A percentile compares a stretch with the other conserved stretches of the same genome.
phyloP scores from a whole-genome alignment of 2,797 vertebrate genomes.

The Syngnathus rostellatus region DNA sequence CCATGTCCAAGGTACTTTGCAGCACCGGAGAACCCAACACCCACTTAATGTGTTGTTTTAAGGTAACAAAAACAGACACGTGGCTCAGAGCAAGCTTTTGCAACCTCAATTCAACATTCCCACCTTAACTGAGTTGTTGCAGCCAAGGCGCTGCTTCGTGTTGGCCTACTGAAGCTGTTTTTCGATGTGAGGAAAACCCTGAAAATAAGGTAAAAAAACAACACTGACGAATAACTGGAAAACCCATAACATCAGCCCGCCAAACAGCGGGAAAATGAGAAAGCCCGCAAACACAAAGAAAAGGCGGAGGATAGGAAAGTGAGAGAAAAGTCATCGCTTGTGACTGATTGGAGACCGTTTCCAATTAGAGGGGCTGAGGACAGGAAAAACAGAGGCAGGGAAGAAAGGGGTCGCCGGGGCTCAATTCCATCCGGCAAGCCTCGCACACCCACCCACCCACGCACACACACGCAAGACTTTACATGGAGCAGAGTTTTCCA shows the following conservation, averaged over 20 bases:
- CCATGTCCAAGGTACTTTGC: slow-evolving; percentile 40
- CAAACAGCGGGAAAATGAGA: slow-evolving; percentile 35
- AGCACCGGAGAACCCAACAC: slow-evolving; percentile 43
- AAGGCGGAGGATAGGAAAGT: slow-evolving; percentile 34
- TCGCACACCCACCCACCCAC: slow-evolving; percentile 9
- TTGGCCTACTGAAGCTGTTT: slow-evolving; percentile 33
- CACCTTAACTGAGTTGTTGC: slow-evolving; percentile 26
- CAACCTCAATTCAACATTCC: slow-evolving; percentile 20
- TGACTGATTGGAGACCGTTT: slow-evolving; percentile 69
- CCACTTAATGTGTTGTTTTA: slow-evolving; percentile 39
- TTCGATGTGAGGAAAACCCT: slow-evolving; percentile 63
- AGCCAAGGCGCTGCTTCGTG: slow-evolving; percentile 9
- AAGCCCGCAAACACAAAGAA: slow-evolving; percentile 16
- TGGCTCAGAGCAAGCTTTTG: slow-evolving; percentile 9
- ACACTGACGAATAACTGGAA: slow-evolving; percentile 47
- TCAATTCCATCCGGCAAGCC: slow-evolving; percentile 53
- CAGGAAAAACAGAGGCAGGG: slow-evolving; percentile 53
- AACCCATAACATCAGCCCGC: slow-evolving; percentile 60
- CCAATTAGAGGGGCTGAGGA: slow-evolving; percentile 59
- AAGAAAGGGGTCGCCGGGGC: slow-evolving; percentile 49
- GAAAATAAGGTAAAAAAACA: slow-evolving; percentile 35
- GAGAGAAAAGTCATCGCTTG: slow-evolving; percentile 61
- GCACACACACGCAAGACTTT: slow-evolving; percentile 24
- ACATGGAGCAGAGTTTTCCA: slow-evolving; percentile 60
- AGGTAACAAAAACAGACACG: slow-evolving; percentile 35